Base-by-base conservation (phyloP, 2,888 invertebrate genomes). In the Drosophila nr. fundita region DNA sequence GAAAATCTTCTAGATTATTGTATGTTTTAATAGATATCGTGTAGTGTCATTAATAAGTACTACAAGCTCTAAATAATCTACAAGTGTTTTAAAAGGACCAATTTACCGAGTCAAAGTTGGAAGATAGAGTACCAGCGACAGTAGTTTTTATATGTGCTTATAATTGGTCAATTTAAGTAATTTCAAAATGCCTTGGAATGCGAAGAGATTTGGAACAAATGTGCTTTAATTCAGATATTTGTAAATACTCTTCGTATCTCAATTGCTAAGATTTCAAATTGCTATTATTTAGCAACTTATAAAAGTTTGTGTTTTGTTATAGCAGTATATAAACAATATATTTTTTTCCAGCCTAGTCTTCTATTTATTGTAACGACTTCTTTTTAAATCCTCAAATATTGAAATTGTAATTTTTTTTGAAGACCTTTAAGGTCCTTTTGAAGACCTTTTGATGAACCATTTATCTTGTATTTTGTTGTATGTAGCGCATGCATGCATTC, bases 401-500 rank as follows among this genome's bases (percentile, higher is more conserved):
- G n/a, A 40, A 4, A 10, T 40, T 40, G 40, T 11, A 1, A 42
- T 21, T 11, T 42, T 42, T 6, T 21, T 42, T n/a, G n/a, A 42
- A 21, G 42, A 21, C 11, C 4, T 40, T n/a, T 40, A n/a, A 2
- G 4, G 40, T 10, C 40, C 5, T 11, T 42, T 11, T 42, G 11
- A 21, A 21, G 11, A 38, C 40, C 11, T 21, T 21, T 21, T 21
- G 11, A 21, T 21, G 2, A 38, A 38, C 36, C 30, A 29, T 24
- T 18, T 34, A 24, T 30, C 2, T 38, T 10, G 32, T 21, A 42
- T n/a, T 42, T 24, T 27, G 21, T 32, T 10, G 13, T 29, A 24
- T 8, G 69, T 57, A 80, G 81, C 48, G 57, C 40, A 76, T 69
- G 32, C 11, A 27, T 11, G 38, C 38, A 70, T 50, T 32, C 18